These are phyloP conservation scores for Myathropa florea DNA, from an alignment of 2,888 invertebrate genomes.

Conservation along the genomic window DNA sequence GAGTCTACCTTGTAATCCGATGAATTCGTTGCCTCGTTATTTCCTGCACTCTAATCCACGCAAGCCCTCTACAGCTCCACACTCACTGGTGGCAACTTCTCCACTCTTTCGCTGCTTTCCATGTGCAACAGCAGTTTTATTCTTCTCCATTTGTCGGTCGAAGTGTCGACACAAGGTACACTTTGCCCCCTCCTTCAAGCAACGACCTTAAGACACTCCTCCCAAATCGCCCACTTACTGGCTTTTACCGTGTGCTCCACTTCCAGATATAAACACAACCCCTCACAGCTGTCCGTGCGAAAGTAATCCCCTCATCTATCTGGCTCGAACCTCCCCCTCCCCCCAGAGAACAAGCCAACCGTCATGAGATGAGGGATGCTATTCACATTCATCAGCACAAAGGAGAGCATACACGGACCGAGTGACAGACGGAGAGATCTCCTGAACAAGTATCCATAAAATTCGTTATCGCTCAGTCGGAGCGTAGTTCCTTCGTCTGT, in stretches of 20 bases:
- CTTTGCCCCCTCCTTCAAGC: background rate
- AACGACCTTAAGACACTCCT: background rate
- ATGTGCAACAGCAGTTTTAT: background rate
- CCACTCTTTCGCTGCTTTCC: background rate
- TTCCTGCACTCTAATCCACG: no score
- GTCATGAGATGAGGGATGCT: background rate
- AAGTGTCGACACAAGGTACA: background rate
- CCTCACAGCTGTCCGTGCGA: background rate
- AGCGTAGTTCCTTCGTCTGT: background rate
- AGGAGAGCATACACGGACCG: no score
- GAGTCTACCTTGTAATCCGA: background rate
- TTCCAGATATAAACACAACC: background rate
- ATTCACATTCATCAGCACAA: background rate
- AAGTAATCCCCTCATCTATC: background rate
- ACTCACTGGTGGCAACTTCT: background rate
- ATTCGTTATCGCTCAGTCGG: background rate
- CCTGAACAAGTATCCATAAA: background rate
- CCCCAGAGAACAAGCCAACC: background rate
- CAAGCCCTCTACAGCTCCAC: background rate
- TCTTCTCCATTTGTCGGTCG: background rate
- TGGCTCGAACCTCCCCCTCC: background rate
- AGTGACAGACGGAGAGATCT: background rate
- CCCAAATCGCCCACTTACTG: background rate
- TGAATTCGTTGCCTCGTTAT: background rate
- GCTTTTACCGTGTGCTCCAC: no score